Base-by-base conservation (phyloP, 2,113 vertebrate species). In the Poeciliopsis prolifica region DNA sequence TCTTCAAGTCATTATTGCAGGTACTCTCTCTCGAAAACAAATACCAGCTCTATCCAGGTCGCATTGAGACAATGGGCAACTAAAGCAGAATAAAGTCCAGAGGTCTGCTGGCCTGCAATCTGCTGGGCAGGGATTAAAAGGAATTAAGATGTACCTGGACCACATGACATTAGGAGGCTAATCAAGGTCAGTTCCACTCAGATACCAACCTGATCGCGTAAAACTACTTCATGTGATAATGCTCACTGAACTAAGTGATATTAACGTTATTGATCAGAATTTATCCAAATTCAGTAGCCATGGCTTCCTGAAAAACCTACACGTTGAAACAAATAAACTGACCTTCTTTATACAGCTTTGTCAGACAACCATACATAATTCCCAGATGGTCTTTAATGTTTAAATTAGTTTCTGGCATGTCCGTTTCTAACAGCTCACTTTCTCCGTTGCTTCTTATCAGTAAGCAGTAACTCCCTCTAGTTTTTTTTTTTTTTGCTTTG, bases 81-180 rank as follows among this genome's bases (percentile, higher is more conserved):
- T 69, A 61, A 61, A 68, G 51, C 51, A 64, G 42, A 1, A 4
- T 11, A 77, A 60, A 61, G 37, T 29, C 24, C 60, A 65, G 69
- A 42, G 67, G 70, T 70, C 79, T 71, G 79, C 65, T 44, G 72
- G 51, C 51, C 67, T 83, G 78, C 89, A 91, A 91, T 87, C 92
- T 86, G 89, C 68, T 78, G 77, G 65, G 61, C 83, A 68, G 77
- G 87, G 91, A 84, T 83, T 91, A 88, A 84, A 80, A 64, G 84
- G 93, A 89, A 88, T 94, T 94, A 85, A 80, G 73, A 81, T 33
- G 74, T 30, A 63, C 75, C 66, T 68, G 75, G 65, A 74, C 71
- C 79, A 82, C 82, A 74, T 85, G 85, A 81, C 80, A 80, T 83
- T 72, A 81, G 68, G 71, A 83, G 61, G 84, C 74, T 79, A 75